Conservation (phyloP, 2,113 vertebrate species). For the Pterocles gutturalis region DNA sequence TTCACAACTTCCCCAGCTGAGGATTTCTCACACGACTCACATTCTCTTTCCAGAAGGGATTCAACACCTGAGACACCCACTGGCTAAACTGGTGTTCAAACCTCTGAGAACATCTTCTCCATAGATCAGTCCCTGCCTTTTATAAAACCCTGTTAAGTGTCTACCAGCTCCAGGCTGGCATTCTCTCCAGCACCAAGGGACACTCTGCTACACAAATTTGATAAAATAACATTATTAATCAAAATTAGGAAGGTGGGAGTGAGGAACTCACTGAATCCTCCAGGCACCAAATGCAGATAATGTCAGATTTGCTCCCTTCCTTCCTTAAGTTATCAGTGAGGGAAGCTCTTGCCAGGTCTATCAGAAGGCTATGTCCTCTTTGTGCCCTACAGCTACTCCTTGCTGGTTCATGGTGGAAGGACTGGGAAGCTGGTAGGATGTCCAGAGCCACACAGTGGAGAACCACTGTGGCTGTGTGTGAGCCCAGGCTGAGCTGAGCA, state of each 20-base stretch:
- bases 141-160: not conserved
- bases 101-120: not conserved
- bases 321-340: not conserved
- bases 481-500: not conserved
- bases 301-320: not conserved
- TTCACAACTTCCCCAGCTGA: not conserved
- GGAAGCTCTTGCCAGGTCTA: not conserved
- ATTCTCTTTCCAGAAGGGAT: not conserved
- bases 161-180: not conserved
- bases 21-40: not conserved
- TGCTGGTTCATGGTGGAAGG: not conserved
- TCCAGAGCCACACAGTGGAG: not conserved
- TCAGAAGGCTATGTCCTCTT: not conserved
- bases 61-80: not conserved
- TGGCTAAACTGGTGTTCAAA: not conserved
- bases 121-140: not conserved
- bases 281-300: not conserved
- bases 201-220: not conserved
- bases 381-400: not conserved
- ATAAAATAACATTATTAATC: not conserved
- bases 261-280: not conserved
- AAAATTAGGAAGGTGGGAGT: not conserved
- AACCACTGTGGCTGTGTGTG: not conserved
- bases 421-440: not conserved
- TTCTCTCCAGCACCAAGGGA: not conserved